phyloP scores from a whole-genome alignment of 1,140 invertebrate species.

The Psilanteris sp. region DNA sequence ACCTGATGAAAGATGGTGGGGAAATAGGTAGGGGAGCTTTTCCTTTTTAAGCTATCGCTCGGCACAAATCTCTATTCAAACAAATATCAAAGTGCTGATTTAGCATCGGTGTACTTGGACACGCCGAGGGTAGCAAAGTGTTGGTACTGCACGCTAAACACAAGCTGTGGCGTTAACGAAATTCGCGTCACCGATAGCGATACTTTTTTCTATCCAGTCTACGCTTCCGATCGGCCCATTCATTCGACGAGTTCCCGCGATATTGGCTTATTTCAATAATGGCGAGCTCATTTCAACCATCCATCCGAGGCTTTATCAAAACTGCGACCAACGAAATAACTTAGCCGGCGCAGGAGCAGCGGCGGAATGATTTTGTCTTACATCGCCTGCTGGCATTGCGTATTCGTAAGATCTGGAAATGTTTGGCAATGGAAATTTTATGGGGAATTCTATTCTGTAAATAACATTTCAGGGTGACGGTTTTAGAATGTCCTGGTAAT shows the following conservation, averaged over 20 bases:
- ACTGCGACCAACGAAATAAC: constrained; percentile 28
- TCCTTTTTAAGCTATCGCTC: constrained; percentile 57
- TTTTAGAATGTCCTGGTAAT: neutral
- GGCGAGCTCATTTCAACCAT: constrained; percentile 33
- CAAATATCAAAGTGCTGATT: constrained; percentile 65
- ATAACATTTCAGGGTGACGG: neutral
- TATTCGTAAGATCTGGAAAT: neutral
- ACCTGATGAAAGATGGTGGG: neutral
- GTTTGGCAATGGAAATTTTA: constrained; percentile 35
- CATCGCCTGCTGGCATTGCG: neutral
- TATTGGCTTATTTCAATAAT: constrained; percentile 55
- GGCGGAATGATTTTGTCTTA: constrained; percentile 27
- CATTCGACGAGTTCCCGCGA: constrained; percentile 20
- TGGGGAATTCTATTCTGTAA: constrained; percentile 17
- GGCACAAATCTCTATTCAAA: constrained; percentile 68
- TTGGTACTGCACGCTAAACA: constrained; percentile 24
- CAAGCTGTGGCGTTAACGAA: constrained; percentile 56
- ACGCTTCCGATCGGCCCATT: neutral
- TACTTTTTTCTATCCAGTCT: constrained; percentile 17
- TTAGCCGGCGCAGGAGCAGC: too few relatives aligned
- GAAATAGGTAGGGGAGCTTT: constrained; percentile 16
- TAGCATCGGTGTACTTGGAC: constrained; percentile 32
- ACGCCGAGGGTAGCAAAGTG: neutral
- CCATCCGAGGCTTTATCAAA: constrained; percentile 36
- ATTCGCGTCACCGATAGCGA: constrained; percentile 49